phyloP scores from a whole-genome alignment of 1,140 invertebrate species.

The Lethrus apterus region DNA sequence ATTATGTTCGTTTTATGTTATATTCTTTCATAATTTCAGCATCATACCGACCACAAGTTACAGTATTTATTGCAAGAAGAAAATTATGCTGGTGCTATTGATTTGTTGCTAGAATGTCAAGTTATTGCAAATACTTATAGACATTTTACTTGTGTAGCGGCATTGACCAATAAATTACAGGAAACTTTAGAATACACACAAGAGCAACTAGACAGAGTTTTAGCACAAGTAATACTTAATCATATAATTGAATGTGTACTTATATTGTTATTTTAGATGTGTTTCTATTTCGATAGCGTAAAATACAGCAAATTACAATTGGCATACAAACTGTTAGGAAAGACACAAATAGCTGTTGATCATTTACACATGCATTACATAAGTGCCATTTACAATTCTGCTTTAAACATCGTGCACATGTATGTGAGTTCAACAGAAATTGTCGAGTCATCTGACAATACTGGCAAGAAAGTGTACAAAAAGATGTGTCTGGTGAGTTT shows the following conservation, averaged over 20 bases:
- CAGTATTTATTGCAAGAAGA: conserved; percentile 73
- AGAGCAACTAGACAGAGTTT: conserved; percentile 80
- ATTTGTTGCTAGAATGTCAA: conserved; percentile 79
- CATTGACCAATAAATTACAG: conserved; percentile 78
- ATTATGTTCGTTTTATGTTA: neutral
- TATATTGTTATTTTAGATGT: conserved; percentile 56
- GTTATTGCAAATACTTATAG: conserved; percentile 72
- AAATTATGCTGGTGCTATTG: conserved; percentile 85
- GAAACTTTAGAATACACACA: conserved; percentile 89
- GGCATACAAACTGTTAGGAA: conserved; percentile 79
- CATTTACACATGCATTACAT: conserved; percentile 93
- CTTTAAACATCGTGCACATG: conserved; percentile 67
- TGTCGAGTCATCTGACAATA: conserved; percentile 29
- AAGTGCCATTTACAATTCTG: conserved; percentile 84
- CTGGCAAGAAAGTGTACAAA: conserved; percentile 65
- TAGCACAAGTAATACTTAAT: conserved; percentile 59
- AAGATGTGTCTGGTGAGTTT: conserved; percentile 61
- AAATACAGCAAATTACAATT: conserved; percentile 73
- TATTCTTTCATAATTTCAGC: conserved; percentile 44
- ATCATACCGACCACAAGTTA: conserved; percentile 76
- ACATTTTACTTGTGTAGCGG: conserved; percentile 80
- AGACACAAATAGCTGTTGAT: conserved; percentile 78
- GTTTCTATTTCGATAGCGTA: conserved; percentile 62
- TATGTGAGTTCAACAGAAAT: conserved; percentile 47
- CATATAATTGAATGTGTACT: neutral